Base-by-base conservation (phyloP, 2,888 invertebrate genomes). In the Machimus atricapillus region DNA sequence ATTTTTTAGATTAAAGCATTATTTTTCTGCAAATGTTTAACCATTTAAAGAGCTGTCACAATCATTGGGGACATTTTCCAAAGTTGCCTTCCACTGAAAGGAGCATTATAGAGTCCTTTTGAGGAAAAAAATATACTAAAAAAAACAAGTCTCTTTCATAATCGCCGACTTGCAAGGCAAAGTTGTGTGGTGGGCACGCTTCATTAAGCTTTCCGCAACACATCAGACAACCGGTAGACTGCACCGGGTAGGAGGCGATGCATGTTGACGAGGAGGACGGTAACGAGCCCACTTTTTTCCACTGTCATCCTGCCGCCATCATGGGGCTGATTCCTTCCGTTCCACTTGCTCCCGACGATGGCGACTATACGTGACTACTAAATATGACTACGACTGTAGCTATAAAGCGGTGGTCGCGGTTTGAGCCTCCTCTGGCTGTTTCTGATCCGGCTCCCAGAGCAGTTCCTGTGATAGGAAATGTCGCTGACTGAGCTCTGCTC, bases 171-270 rank as follows among this genome's bases (percentile, higher is more conserved):
- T 27, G 66, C 66, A 14, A 66, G 66, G 23, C 66, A 66, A 23
- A 66, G 27, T 66, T 23, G 23, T 66, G 23, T 66, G 66, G 9
- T 66, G 66, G 66, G 27, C 19, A 66, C 46, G 43, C 46, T 78
- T 78, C 78, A 78, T 78, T 78, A 78, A 78, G 78, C 78, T 78
- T 78, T 78, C 14, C 78, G 43, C 78, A 43, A 78, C 46, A 78
- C 43, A 78, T 40, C 78, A 78, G 23, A 78, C 78, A n/a, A 78
- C 19, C 66, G 78, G 37, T 23, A 43, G 23, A 14, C 66, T 66
- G 66, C 66, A 66, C 5, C 27, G 19, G 66, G 19, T 12, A 23
- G 19, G 2, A 23, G 52, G 6, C 16, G n/a, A n/a, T n/a, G n/a
- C 16, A 66, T 27, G 27, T 6, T 66, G 66, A 66, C 66, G 66